Percentiles rank a stretch among this genome's conserved stretches.
phyloP scores from a whole-genome alignment of 2,888 invertebrate species.

The Euphydryas editha region DNA sequence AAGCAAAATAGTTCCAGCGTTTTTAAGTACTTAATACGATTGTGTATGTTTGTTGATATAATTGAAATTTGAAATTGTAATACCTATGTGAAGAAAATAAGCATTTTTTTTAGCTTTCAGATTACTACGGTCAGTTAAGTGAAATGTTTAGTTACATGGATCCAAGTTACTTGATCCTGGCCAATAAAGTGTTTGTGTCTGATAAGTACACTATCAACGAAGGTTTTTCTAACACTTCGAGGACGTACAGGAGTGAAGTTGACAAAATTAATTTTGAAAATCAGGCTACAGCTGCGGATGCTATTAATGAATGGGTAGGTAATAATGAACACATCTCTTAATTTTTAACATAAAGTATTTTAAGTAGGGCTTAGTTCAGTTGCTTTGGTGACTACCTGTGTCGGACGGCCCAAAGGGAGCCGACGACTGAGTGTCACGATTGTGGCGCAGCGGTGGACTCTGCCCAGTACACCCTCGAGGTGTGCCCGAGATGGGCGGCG shows the following conservation, averaged over 20 bases:
- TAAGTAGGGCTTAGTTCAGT: too few relatives aligned
- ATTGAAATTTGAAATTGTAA: background rate
- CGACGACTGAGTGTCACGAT: too few relatives aligned
- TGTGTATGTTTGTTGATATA: too few relatives aligned
- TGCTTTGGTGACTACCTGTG: too few relatives aligned
- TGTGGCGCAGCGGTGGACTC: too few relatives aligned
- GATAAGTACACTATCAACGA: slow-evolving; percentile 7
- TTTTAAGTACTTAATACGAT: too few relatives aligned
- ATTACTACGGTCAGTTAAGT: background rate
- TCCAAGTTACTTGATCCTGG: background rate
- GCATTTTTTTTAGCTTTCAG: background rate
- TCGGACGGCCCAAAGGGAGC: too few relatives aligned
- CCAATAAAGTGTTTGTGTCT: slow-evolving; percentile 19
- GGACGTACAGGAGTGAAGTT: background rate
- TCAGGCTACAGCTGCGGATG: slow-evolving; percentile 1
- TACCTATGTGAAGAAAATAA: background rate
- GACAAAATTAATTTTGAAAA: slow-evolving; percentile 13
- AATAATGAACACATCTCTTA: background rate
- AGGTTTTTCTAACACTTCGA: background rate
- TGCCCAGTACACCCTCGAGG: too few relatives aligned
- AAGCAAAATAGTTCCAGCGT: too few relatives aligned
- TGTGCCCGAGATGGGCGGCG: too few relatives aligned
- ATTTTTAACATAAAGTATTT: background rate
- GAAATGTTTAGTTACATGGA: background rate
- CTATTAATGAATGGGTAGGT: slow-evolving; percentile 26